These are phyloP conservation scores for Mythimna pallens DNA, from an alignment of 2,888 invertebrate genomes.

Conservation along the genomic window DNA sequence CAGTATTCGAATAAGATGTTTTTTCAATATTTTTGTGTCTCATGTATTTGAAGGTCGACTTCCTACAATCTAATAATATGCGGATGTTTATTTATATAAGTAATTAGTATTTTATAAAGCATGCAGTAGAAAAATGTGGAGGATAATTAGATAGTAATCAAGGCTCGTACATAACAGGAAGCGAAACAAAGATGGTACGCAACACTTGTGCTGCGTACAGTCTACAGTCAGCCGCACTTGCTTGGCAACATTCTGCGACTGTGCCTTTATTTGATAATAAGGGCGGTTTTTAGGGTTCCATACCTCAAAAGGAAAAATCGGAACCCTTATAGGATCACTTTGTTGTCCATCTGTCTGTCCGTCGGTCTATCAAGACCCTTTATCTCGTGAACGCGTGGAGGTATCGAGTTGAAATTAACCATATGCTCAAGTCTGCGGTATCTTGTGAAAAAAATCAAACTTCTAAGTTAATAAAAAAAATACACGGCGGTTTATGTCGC, in stretches of 20 bases:
- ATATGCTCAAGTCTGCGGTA: too few relatives aligned
- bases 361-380: too few relatives aligned
- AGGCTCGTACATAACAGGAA: slow-evolving; percentile 31
- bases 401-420: too few relatives aligned
- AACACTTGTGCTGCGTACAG: slow-evolving; percentile 8
- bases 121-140: slow-evolving; percentile 8
- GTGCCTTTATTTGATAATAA: neutral
- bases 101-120: slow-evolving; percentile 16
- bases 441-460: too few relatives aligned
- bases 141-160: slow-evolving; percentile 34
- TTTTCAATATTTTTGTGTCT: neutral
- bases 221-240: slow-evolving; percentile 4
- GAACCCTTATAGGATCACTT: too few relatives aligned
- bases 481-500: too few relatives aligned
- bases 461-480: too few relatives aligned
- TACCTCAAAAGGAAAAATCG: too few relatives aligned
- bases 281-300: neutral
- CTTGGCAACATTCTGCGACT: too few relatives aligned
- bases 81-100: slow-evolving; percentile 12
- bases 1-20: neutral
- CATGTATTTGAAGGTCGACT: slow-evolving; percentile 11
- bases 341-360: too few relatives aligned
- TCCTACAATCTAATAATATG: slow-evolving; percentile 17
- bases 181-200: slow-evolving; percentile 24
- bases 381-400: too few relatives aligned